Base-by-base conservation (phyloP, 2,888 invertebrate genomes). In the Allacma fusca region DNA sequence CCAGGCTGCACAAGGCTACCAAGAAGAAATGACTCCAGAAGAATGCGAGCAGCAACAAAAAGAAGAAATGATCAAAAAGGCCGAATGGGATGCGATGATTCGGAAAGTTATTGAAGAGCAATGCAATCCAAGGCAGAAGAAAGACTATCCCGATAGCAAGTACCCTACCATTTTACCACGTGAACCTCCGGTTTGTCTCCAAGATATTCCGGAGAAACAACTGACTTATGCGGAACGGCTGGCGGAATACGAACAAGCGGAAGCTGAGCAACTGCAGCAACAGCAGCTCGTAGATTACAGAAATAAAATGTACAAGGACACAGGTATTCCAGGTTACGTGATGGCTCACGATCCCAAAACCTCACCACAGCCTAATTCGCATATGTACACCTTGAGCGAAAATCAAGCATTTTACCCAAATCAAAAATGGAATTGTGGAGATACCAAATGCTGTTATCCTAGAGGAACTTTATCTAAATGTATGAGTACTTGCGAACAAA, bases 391-490 rank as follows among this genome's bases (percentile, higher is more conserved):
- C 13, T 64, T 81, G 13, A 76, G 77, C 57, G 75, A 75, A 9
- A 68, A 75, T 28, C 76, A 81, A 71, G 74, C 79, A 68, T 79
- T 78, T 21, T 77, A 80, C 34, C 83, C 83, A 0, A 83, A 83
- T 69, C 65, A 78, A 65, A 81, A 81, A 77, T 83, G 80, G 79
- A 79, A 77, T 40, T 83, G 83, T 77, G 79, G 80, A 59, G 78
- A 79, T 13, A 80, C 81, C 0, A 78, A 79, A 50, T 81, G 81
- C 28, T 81, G 82, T 69, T 57, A 81, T 23, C 71, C 71, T 5
- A 21, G 71, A 28, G 50, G 9, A 50, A 5, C 50, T 13, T 13
- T 13, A 50, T 5, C 5, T n/a, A 5, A 50, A 50, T 50, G 19
- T 16, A 50, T 50, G 50, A 2, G 2, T 7, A 34, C 4, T 7